Evolutionary conservation across 2,888 invertebrate species (phyloP), one percentile per base, ranked within the genome.

Genomic region (Papilio demoleus): DNA sequence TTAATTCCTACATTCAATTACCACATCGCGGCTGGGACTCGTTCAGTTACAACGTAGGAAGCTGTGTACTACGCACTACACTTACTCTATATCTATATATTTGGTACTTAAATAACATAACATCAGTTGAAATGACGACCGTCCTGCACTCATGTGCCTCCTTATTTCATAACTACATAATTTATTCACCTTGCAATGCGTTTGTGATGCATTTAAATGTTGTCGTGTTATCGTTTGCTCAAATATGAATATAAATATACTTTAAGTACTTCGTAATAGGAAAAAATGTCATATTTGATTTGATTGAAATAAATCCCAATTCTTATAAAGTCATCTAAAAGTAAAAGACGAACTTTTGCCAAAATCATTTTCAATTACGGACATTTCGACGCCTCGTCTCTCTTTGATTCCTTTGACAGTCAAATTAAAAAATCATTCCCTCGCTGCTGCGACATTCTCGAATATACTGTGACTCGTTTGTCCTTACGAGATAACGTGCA

Each of bases 331-430:
- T 64, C n/a, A 40, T 56, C 53, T 56, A 40, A 6, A 40, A 40
- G 24, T 24, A 38, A 14, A 19, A 50, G 31, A 53, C 22, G 53
- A 61, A 53, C 53, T 53, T 61, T 36, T 58, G 27, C 17, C 59
- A 9, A 63, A 56, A 68, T 68, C 34, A 68, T 68, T 64, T 68
- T 42, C 68, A 68, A 68, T 68, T 68, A 68, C 63, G 5, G 64
- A 59, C 59, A 68, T 68, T 64, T 63, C 68, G 68, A 68, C 67
- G 58, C 38, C 62, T 40, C 14, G 67, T 45, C 34, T 65, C 66
- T 81, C 87, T 89, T 69, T 66, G 65, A 62, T 65, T 61, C 45
- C 53, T 61, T 60, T 68, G 68, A 68, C 68, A 47, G 63, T 22
- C 27, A 38, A 64, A 64, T 64, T 68, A 64, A 68, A 63, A 68